Conservation (phyloP, 2,113 vertebrate species). For the Silurus glanis region DNA sequence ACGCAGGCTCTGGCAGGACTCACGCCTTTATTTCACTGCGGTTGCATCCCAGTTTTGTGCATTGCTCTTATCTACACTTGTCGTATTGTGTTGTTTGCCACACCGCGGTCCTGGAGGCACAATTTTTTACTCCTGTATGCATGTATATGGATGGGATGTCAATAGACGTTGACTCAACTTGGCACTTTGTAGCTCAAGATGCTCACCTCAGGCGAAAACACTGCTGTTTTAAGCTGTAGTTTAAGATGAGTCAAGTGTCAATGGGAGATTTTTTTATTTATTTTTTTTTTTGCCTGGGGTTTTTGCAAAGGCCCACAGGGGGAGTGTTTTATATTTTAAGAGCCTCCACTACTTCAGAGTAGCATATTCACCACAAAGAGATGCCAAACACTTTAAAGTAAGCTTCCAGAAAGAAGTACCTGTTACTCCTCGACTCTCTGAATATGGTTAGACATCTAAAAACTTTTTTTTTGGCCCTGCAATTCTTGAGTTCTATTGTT, state of each 20-base stretch:
- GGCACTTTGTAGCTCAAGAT: slow-evolving; percentile 59
- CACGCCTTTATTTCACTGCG: background rate
- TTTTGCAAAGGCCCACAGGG: slow-evolving; percentile 55
- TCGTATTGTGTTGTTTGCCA: background rate
- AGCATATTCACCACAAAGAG: slow-evolving; percentile 55
- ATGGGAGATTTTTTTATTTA: background rate
- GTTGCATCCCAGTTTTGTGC: slow-evolving; percentile 8
- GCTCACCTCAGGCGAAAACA: slow-evolving; percentile 59
- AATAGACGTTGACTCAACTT: slow-evolving; percentile 3
- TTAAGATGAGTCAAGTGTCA: slow-evolving; percentile 38
- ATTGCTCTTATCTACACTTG: background rate
- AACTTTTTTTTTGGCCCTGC: background rate
- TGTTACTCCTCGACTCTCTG: background rate
- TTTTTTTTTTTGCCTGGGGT: slow-evolving; percentile 31
- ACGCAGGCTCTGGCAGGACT: slow-evolving; percentile 58
- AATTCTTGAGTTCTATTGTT: background rate
- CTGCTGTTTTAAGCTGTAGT: slow-evolving; percentile 48
- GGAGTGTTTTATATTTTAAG: slow-evolving; percentile 57
- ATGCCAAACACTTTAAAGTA: slow-evolving; percentile 2
- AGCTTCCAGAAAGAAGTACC: background rate
- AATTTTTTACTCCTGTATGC: background rate
- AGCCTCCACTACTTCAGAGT: slow-evolving; percentile 55
- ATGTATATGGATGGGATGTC: background rate
- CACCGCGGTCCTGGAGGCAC: background rate
- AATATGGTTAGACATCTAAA: background rate